These are phyloP conservation scores for Neria commutata DNA, from an alignment of 2,888 invertebrate species.

Conservation along the genomic window DNA sequence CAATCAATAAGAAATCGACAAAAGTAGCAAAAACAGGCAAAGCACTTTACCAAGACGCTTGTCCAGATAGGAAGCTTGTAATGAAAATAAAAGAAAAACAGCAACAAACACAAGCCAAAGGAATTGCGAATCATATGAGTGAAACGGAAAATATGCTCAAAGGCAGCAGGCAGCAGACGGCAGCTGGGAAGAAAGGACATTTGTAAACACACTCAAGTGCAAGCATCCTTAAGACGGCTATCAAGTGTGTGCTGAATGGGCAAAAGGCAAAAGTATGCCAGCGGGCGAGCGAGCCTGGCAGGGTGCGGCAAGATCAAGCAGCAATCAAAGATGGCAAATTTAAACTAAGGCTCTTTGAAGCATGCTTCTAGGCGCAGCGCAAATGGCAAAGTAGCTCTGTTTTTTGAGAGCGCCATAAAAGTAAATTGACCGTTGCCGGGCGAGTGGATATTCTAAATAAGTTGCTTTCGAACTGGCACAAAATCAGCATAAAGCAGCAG, in stretches of 20 bases:
- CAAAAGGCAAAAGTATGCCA: background rate
- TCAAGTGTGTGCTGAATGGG: background rate
- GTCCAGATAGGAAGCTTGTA: background rate
- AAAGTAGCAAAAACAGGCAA: conserved; percentile 8
- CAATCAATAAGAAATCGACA: conserved; percentile 25
- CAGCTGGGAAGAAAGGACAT: background rate
- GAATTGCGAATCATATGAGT: background rate
- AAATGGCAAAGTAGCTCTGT: conserved; percentile 8
- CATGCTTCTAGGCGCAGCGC: conserved; percentile 27
- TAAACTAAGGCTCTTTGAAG: conserved; percentile 27
- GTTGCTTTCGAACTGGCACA: background rate
- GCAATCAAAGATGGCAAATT: conserved; percentile 2
- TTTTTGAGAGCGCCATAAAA: conserved; percentile 18
- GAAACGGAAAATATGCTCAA: background rate
- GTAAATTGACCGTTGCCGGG: conserved; percentile 26
- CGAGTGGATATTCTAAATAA: conserved; percentile 1
- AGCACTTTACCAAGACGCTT: background rate
- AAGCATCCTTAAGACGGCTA: no score
- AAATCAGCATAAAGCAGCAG: background rate
- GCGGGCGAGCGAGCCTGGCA: background rate
- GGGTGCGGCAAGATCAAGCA: background rate
- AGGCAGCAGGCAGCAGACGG: background rate
- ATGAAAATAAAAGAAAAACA: background rate
- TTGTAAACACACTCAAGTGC: background rate
- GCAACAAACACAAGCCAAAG: background rate